These are phyloP conservation scores for Thelaira solivaga DNA, from an alignment of 2,888 invertebrate genomes.

Conservation along the genomic window DNA sequence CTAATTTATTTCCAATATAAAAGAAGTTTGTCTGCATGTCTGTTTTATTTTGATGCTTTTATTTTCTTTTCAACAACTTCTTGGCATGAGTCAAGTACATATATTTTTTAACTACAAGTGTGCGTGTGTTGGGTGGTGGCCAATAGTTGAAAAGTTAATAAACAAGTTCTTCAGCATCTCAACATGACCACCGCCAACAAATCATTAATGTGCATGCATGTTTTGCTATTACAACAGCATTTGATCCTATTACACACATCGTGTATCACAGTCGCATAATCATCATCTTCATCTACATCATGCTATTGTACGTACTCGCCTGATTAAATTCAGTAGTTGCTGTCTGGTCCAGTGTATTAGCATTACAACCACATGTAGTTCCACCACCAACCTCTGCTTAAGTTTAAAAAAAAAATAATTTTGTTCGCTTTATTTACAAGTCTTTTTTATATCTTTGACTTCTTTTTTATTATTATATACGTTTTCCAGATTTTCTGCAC, in stretches of 20 bases:
- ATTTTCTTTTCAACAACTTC: conserved; percentile 50
- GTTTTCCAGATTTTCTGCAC: conserved; percentile 5
- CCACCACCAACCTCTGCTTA: too few species aligned
- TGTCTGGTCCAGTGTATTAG: conserved; percentile 7
- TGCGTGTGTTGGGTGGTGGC: conserved; percentile 41
- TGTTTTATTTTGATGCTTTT: neutral
- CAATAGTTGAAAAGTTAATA: conserved; percentile 47
- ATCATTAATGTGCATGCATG: conserved; percentile 1
- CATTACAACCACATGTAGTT: conserved; percentile 30
- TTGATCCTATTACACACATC: conserved; percentile 5
- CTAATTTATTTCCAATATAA: conserved; percentile 25
- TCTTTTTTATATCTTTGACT: too few species aligned
- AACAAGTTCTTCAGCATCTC: conserved; percentile 59
- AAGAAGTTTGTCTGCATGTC: conserved; percentile 11
- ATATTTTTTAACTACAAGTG: too few species aligned
- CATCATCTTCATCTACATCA: conserved; percentile 51
- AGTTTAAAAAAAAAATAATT: conserved; percentile 9
- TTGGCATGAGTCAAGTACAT: conserved; percentile 51
- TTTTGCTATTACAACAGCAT: neutral
- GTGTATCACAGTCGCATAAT: conserved; percentile 15
- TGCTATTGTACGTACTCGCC: too few species aligned
- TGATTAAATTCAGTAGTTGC: conserved; percentile 47
- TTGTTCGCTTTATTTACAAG: conserved; percentile 4
- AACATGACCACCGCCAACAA: conserved; percentile 55
- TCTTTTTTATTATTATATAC: too few species aligned